A percentile compares a stretch with the other conserved stretches of the same genome.
These are phyloP conservation scores for Hypsibius dujardini DNA, from an alignment of 1,140 invertebrate genomes.

Conservation along the genomic window DNA sequence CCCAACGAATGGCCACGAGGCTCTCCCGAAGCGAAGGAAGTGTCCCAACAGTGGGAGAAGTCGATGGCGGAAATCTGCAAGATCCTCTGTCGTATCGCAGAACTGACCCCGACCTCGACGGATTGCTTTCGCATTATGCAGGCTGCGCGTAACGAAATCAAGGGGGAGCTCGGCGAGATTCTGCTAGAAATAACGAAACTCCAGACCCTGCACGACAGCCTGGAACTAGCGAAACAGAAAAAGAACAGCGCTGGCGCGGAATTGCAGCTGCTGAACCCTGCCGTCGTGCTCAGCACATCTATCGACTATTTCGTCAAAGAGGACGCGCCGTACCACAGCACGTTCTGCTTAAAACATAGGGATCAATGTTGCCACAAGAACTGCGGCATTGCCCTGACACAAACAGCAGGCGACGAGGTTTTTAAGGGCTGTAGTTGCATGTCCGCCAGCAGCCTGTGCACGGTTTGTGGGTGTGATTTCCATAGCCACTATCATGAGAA, in stretches of 20 bases:
- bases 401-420: background rate
- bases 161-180: background rate
- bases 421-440: background rate
- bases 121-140: background rate
- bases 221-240: background rate
- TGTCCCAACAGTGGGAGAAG: background rate
- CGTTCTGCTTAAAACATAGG: background rate
- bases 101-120: background rate
- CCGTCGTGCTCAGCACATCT: background rate
- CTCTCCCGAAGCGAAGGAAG: background rate
- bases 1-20: background rate
- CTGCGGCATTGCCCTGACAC: background rate
- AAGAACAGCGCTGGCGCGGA: background rate
- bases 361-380: background rate
- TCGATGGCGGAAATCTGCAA: background rate
- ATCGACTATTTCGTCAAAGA: background rate
- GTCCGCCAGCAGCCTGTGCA: background rate
- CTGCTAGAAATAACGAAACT: background rate
- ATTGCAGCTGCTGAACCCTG: background rate
- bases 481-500: background rate
- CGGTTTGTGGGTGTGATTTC: background rate
- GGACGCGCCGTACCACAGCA: background rate
- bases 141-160: background rate
- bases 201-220: background rate
- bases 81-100: background rate